Base-by-base conservation (phyloP, 2,113 vertebrate genomes). In the Scopus umbretta region DNA sequence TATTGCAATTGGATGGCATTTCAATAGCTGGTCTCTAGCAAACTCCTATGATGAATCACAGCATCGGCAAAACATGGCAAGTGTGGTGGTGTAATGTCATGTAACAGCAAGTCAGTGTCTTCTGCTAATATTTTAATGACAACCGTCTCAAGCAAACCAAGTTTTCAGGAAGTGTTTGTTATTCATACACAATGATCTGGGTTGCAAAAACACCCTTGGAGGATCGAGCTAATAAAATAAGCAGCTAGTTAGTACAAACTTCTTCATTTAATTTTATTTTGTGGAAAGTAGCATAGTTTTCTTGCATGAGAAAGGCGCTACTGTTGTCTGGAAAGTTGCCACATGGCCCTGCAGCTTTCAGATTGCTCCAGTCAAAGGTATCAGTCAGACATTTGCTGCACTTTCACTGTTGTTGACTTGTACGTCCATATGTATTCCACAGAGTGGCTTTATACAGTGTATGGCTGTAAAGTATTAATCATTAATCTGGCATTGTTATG, bases 211-310 rank as follows among this genome's bases (percentile, higher is more conserved):
- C 36, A 61, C 22, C n/a, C 45, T 53, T 56, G 58, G 74, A 80
- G 70, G 42, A 90, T 8, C 90, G 62, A 95, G 42, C 84, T 95
- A 89, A 95, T 88, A 96, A 95, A 95, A 95, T 80, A 88, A 94
- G 61, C 66, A 86, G 61, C 80, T 84, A 71, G 40, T 86, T 85
- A 95, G 73, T 82, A 89, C n/a, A 82, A 82, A 82, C 27, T 53
- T 65, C 76, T 87, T 92, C 11, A 80, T 86, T 75, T 90, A 53
- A 66, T 96, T 94, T 86, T 91, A 87, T 81, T 94, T 62, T 91
- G 81, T 67, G 78, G 78, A 80, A 87, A 81, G 34, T 9, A 45
- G 62, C 42, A 20, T 30, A 16, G 43, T 76, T 92, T 91, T 91
- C 78, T 91, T 6, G 5, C 58, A 40, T 53, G 55, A 90, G 83